These are phyloP conservation scores for Onychorhynchus coronatus DNA, from an alignment of 2,113 vertebrate species.

Conservation along the genomic window DNA sequence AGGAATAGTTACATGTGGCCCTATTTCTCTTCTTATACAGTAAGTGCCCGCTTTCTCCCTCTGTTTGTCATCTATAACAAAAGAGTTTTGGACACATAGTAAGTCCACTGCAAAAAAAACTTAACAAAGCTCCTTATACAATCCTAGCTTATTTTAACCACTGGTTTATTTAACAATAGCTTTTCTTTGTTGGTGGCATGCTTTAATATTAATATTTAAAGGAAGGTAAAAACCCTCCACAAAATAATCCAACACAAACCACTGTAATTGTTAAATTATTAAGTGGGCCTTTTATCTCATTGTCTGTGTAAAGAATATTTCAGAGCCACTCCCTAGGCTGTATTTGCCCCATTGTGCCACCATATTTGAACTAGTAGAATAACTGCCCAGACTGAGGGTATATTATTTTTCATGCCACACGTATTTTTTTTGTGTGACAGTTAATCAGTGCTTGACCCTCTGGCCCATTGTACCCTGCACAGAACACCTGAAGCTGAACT, in stretches of 20 bases:
- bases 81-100: neutral
- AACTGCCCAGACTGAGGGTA: neutral
- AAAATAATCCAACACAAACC: neutral
- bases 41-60: neutral
- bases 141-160: neutral
- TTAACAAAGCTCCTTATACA: neutral
- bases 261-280: neutral
- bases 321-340: neutral
- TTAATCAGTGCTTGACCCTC: neutral
- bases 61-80: neutral
- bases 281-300: neutral
- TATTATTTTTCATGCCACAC: neutral
- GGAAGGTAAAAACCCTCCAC: neutral
- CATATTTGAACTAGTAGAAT: neutral
- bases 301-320: neutral
- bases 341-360: neutral
- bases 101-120: neutral
- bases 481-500: neutral
- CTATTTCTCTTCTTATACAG: neutral
- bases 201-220: neutral
- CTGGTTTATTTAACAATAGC: neutral
- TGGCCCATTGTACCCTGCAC: neutral
- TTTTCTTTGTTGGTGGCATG: neutral
- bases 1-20: neutral
- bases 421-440: neutral